Base-by-base conservation (phyloP, 30 jellyfish, hydroid and myxozoan genomes). In the Aurelia aurita region DNA sequence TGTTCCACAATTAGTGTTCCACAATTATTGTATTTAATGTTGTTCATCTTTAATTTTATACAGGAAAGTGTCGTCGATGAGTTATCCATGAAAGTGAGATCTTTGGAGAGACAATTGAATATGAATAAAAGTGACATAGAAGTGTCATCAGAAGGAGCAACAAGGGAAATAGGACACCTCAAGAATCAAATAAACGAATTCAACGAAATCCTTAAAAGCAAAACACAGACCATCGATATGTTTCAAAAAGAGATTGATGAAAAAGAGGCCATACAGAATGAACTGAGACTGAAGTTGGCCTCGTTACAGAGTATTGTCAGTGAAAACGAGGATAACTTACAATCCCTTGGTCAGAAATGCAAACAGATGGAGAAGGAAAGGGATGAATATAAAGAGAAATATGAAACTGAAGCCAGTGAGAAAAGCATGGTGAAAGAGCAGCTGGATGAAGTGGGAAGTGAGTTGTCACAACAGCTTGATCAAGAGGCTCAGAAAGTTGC, bases 381-480 rank as follows among this genome's bases (percentile, higher is more conserved):
- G 35, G 72, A 53, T 10, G 93, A 83, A 63, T 65, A 21, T 25
- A 71, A 29, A 58, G 87, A 55, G 57, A 72, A 62, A 31, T 47
- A 12, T 85, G 95, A 85, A 49, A 63, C 19, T 0, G 77, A 85
- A 28, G 68, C 44, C 2, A 85, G 20, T 46, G 96, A 83, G 53
- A 80, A 91, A 28, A 18, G 26, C 43, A 61, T 18, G 39, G 18
- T 74, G 23, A 76, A 70, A 70, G 90, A 68, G 10, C 93, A 90
- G 78, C 19, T 84, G 47, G 86, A 90, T 57, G 69, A 84, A 77
- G 89, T 85, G 29, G 94, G 91, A 25, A 62, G 87, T 31, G 93
- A 90, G 65, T 84, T 80, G 46, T 43, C 95, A 25, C 53, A 72
- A 25, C 97, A 85, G 45, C 49, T 89, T 35, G 97, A 89, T 46